phyloP scores from a whole-genome alignment of 2,797 vertebrate genomes.

The Benthosema pterotum region DNA sequence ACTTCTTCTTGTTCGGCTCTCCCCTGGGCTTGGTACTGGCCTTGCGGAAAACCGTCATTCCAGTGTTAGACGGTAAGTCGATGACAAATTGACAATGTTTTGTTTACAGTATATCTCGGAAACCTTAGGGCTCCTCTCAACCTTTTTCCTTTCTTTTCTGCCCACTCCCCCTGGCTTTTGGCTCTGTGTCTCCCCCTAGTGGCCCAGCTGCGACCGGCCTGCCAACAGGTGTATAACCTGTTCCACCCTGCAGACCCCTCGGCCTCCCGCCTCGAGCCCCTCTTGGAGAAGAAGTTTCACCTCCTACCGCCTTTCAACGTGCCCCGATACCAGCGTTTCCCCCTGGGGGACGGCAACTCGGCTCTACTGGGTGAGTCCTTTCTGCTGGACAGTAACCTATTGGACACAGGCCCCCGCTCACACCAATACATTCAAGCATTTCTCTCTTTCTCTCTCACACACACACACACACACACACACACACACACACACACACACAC shows the following conservation, averaged over 20 bases:
- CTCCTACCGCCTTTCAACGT: constrained; percentile 92
- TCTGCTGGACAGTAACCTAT: background rate
- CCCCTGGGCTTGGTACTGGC: constrained; percentile 95
- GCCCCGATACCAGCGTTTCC: constrained; percentile 95
- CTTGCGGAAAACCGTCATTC: constrained; percentile 94
- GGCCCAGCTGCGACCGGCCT: constrained; percentile 87
- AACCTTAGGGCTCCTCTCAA: background rate
- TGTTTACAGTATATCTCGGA: background rate
- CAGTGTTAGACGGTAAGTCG: constrained; percentile 88
- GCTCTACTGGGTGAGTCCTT: constrained; percentile 88
- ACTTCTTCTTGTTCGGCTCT: constrained; percentile 98
- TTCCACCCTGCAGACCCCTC: constrained; percentile 98
- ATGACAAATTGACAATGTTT: background rate
- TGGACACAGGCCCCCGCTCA: background rate
- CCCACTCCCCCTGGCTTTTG: constrained; percentile 30
- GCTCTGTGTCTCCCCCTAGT: constrained; percentile 68
- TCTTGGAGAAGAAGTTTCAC: constrained; percentile 93
- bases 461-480: too few species aligned
- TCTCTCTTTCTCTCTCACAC: too few species aligned
- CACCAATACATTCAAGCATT: background rate
- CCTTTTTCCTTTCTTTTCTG: background rate
- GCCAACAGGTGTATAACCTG: constrained; percentile 98
- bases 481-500: too few species aligned
- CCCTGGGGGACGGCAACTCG: constrained; percentile 93
- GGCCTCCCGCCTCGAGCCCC: constrained; percentile 94